Evolutionary conservation across 2,113 vertebrate species (phyloP).

Genomic region (Sarotherodon lohbergeri): DNA sequence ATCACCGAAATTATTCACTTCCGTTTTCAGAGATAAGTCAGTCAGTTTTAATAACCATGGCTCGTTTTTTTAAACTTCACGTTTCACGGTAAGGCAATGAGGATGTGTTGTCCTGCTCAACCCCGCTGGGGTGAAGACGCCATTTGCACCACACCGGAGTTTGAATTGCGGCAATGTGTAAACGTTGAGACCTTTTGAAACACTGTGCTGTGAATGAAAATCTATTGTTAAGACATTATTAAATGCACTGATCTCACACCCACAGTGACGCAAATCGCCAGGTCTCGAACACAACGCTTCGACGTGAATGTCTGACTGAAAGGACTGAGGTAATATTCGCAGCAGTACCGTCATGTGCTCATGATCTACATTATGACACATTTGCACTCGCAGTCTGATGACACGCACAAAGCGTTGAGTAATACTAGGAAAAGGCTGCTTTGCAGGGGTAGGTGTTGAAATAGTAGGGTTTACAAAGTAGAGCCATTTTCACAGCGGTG

Average conservation of each 20-base stretch:
- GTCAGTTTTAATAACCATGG: neutral
- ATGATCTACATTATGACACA: neutral
- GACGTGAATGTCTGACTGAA: neutral
- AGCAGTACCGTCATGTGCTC: neutral
- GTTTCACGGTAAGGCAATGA: neutral
- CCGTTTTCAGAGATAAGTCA: neutral
- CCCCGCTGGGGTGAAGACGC: neutral
- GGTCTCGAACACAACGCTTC: neutral
- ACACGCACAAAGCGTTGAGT: neutral
- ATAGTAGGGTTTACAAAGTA: constrained; percentile 80
- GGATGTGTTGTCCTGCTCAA: neutral
- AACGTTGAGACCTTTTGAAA: neutral
- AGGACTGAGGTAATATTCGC: constrained; percentile 44
- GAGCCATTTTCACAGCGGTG: constrained; percentile 75
- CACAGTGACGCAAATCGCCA: neutral
- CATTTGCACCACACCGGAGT: neutral
- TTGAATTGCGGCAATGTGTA: neutral
- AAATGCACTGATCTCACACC: neutral
- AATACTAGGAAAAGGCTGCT: constrained; percentile 82
- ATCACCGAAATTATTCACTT: neutral
- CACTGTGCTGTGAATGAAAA: neutral
- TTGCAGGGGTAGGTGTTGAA: constrained; percentile 83
- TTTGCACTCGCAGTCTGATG: neutral
- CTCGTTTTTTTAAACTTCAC: neutral
- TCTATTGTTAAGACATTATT: neutral